Evolutionary conservation across 2,888 invertebrate species (phyloP), one percentile per base, ranked within the genome.

Genomic region (Ypsolopha sequella): DNA sequence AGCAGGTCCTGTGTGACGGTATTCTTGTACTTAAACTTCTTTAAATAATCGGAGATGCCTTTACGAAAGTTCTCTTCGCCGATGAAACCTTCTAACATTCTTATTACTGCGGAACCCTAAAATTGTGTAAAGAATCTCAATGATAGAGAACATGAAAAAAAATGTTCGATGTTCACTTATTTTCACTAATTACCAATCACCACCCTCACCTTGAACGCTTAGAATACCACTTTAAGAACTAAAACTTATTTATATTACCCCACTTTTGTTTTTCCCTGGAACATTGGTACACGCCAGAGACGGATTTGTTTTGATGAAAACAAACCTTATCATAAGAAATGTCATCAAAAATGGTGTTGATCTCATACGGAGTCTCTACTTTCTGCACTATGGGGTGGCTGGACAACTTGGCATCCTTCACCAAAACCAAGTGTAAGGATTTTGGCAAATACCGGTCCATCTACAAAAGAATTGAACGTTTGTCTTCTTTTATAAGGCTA

Each of bases 321-420:
- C 68, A 73, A n/a, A 94, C 95, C 89, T 98, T 98, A 56, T 90
- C 91, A 67, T 98, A 98, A 0, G 97, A 95, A 56, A 98, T 97
- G 0, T 89, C 77, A 73, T 98, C 97, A 70, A 98, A 98, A 52
- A 97, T 92, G 58, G 95, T 93, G 0, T 94, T 95, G 52, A 98
- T 97, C 84, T 98, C 92, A 69, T 94, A 93, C 0, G 97, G 97
- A 56, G 94, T 94, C 35, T 88, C 87, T 11, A 97, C 97, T 0
- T 89, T 89, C 70, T 95, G 93, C 7, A 96, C 93, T 55, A 98
- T 96, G 0, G 98, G 95, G 81, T 97, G 97, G 1, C 97, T 95
- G 50, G 92, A 93, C 6, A 93, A 73, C 48, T 93, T 93, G 0
- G 94, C 90, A 68, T 98, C 98, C 1, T 91, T 81, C 10, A 80